Evolutionary conservation across 2,113 vertebrate genomes (phyloP).

Genomic region (Acanthisitta chloris): DNA sequence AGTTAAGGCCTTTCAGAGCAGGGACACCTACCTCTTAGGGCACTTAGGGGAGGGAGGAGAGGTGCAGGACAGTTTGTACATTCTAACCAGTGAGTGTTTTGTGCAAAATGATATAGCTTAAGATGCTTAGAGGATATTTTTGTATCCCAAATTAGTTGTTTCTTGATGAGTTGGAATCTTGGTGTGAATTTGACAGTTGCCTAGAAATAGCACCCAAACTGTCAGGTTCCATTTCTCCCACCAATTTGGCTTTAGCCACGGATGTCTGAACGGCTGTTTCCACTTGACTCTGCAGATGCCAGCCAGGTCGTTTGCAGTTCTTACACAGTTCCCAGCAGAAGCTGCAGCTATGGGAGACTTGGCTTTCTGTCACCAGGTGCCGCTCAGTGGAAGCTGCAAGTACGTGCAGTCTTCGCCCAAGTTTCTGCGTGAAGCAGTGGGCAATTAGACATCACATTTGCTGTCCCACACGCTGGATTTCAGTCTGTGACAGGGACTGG

Average conservation of each 20-base stretch:
- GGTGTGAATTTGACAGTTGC: not conserved
- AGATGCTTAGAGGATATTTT: not conserved
- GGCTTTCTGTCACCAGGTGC: not conserved
- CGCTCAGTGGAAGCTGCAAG: slow-evolving; percentile 1
- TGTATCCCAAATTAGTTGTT: not conserved
- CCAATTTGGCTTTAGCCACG: not conserved
- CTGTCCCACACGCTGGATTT: not conserved
- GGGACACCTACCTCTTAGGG: not conserved
- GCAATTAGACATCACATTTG: not conserved
- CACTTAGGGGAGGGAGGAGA: not conserved
- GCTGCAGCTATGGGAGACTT: not conserved
- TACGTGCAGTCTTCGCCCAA: not conserved
- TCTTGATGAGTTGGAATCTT: not conserved
- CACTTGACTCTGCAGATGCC: not conserved
- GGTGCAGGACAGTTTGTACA: not conserved
- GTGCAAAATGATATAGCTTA: not conserved
- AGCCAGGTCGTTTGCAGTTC: not conserved
- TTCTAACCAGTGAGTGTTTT: not conserved
- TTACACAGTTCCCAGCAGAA: not conserved
- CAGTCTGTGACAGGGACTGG: not conserved
- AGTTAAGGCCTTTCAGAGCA: not conserved
- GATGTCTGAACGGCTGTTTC: not conserved
- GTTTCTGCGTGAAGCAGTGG: not conserved
- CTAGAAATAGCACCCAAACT: not conserved
- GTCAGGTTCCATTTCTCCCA: not conserved